Evolutionary conservation across 2,113 vertebrate species (phyloP).

Genomic region (Nansenia antarctica): DNA sequence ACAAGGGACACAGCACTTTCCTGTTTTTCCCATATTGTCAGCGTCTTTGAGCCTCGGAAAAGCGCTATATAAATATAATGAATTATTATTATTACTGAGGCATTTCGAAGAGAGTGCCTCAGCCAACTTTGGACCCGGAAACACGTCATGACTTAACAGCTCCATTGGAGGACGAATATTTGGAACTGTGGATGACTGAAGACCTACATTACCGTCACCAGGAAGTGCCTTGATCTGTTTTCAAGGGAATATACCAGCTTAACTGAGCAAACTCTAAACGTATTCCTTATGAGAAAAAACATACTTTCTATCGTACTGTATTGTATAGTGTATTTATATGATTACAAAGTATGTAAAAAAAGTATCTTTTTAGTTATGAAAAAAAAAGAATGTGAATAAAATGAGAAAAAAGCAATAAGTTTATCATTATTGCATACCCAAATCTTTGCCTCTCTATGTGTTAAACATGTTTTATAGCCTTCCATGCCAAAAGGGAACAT

Average conservation of each 20-base stretch:
- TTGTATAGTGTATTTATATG: slow-evolving; percentile 82
- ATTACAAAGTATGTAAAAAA: slow-evolving; percentile 74
- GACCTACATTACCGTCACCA: neutral
- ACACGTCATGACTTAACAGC: no score
- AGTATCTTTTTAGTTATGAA: slow-evolving; percentile 69
- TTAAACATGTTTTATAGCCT: neutral
- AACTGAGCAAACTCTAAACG: slow-evolving; percentile 74
- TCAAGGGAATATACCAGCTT: slow-evolving; percentile 71
- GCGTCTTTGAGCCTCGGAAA: no score
- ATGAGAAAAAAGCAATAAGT: slow-evolving; percentile 74
- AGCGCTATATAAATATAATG: no score
- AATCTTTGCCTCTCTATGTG: slow-evolving; percentile 72
- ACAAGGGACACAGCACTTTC: no score
- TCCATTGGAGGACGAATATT: neutral
- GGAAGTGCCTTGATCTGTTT: slow-evolving; percentile 81
- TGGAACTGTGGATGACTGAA: neutral
- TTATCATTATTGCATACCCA: slow-evolving; percentile 76
- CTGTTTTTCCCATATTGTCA: no score
- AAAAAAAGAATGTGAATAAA: slow-evolving; percentile 12
- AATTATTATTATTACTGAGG: no score
- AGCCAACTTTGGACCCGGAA: no score
- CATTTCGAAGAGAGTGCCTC: no score
- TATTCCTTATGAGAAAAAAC: slow-evolving; percentile 61
- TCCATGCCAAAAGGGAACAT: neutral
- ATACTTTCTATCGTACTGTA: slow-evolving; percentile 75